Evolutionary conservation across 2,888 invertebrate genomes (phyloP), one percentile per base, ranked within the genome.

Genomic region (Aleiodes leptofemur): DNA sequence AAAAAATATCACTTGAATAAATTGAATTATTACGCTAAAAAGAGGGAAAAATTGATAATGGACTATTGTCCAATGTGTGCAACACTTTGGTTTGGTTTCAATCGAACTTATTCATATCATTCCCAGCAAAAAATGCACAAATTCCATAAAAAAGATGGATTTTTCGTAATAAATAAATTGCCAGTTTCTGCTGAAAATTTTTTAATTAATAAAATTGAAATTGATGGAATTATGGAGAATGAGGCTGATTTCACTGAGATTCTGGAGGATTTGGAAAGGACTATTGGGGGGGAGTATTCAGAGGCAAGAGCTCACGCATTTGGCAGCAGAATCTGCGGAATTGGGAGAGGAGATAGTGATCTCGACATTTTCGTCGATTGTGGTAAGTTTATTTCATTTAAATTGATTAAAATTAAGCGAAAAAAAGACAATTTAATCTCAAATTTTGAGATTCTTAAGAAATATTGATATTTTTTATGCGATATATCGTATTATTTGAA

Each of bases 241-340:
- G 29, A 48, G 7, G 23, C 79, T 7, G 14, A 74, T 43, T 5
- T 43, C 11, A 0, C 43, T 1, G 0, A 9, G 9, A 43, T 43
- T 43, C 8, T 43, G 43, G 43, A 43, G 38, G 80, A 81, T 53
- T 75, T 88, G 66, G 79, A 83, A 76, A 57, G 59, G 3, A 78
- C 78, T n/a, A 79, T 84, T 0, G 76, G 57, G 59, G 11, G 23
- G 6, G 16, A 69, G 14, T 84, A 80, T 77, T 80, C 83, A 3
- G 14, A 74, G 4, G 83, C 82, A 0, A 90, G 90, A 80, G 89
- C 91, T 7, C 90, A 91, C 83, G 90, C 91, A n/a, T 94, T 93
- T 85, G 94, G 94, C 8, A 93, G 93, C 0, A 90, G 93, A 57
- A 86, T 92, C 1, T 90, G 91, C 29, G 92, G 92, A 1, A 85